Conservation (phyloP, 1,140 invertebrate species). For the Amyelois transitella region DNA sequence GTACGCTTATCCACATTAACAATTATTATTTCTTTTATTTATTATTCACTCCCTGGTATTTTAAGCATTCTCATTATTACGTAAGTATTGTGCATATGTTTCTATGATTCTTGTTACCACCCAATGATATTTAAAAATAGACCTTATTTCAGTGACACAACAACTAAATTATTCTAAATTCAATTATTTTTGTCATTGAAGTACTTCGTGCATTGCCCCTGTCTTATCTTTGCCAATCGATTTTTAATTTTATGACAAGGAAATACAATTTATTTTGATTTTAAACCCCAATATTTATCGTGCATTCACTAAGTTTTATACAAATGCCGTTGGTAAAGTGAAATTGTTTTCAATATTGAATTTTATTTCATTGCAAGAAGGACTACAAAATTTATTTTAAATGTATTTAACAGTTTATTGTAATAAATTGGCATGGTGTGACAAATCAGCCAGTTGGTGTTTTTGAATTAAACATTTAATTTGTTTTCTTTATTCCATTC, state of each 20-base stretch:
- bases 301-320: neutral
- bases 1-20: slow-evolving; percentile 27
- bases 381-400: neutral
- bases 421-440: slow-evolving; percentile 29
- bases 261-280: slow-evolving; percentile 5
- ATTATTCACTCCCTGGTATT: slow-evolving; percentile 28
- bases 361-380: slow-evolving; percentile 5
- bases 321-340: slow-evolving; percentile 2
- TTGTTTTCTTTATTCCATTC: slow-evolving; percentile 54
- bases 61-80: slow-evolving; percentile 36
- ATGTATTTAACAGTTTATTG: neutral
- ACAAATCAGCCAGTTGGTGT: slow-evolving; percentile 55
- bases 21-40: slow-evolving; percentile 46
- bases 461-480: slow-evolving; percentile 66
- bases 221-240: neutral
- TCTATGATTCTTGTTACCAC: slow-evolving; percentile 13
- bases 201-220: neutral
- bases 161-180: neutral
- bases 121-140: neutral
- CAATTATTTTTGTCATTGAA: neutral
- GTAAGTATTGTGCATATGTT: slow-evolving; percentile 44
- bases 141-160: neutral
- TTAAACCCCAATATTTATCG: neutral
- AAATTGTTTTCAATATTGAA: slow-evolving; percentile 5
- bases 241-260: neutral